Conservation (phyloP, 2,797 vertebrate species). For the Pagetopsis macropterus region DNA sequence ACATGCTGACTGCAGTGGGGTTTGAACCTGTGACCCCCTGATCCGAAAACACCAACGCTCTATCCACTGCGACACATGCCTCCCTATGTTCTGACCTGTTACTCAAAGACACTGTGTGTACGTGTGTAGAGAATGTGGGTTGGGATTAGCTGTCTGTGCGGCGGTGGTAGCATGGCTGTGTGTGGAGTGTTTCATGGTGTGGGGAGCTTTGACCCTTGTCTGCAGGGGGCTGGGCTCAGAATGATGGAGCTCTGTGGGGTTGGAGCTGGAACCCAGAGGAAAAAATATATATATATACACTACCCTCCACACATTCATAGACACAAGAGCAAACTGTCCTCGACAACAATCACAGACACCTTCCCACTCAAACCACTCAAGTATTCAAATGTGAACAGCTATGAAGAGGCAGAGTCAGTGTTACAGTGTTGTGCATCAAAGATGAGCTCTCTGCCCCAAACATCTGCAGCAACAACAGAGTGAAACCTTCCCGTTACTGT, state of each 20-base stretch:
- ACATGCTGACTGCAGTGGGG: too few relatives aligned
- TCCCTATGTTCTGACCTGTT: not conserved
- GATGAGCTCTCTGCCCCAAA: conserved; percentile 24
- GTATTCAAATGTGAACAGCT: conserved; percentile 50
- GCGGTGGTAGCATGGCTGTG: conserved; percentile 9
- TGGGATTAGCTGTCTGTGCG: conserved; percentile 14
- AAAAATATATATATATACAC: conserved; percentile 4
- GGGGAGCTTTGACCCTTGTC: conserved; percentile 49
- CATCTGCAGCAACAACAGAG: conserved; percentile 42
- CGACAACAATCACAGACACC: conserved; percentile 20
- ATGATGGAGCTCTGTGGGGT: conserved; percentile 44
- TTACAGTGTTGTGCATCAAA: conserved; percentile 43
- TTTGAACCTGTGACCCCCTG: too few relatives aligned
- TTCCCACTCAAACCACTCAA: conserved; percentile 38
- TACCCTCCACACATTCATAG: conserved; percentile 5
- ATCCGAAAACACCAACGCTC: too few relatives aligned
- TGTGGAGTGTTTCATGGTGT: conserved; percentile 42
- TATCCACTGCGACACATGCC: too few relatives aligned
- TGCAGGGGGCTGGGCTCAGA: conserved; percentile 38
- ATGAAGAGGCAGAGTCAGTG: conserved; percentile 31
- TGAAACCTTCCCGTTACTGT: conserved; percentile 47
- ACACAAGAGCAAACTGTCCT: conserved; percentile 31
- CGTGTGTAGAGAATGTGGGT: conserved; percentile 5
- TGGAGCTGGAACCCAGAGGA: conserved; percentile 25
- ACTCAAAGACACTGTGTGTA: not conserved